Base-by-base conservation (phyloP, 2,797 vertebrate species). In the Orientallactaga sibirica region DNA sequence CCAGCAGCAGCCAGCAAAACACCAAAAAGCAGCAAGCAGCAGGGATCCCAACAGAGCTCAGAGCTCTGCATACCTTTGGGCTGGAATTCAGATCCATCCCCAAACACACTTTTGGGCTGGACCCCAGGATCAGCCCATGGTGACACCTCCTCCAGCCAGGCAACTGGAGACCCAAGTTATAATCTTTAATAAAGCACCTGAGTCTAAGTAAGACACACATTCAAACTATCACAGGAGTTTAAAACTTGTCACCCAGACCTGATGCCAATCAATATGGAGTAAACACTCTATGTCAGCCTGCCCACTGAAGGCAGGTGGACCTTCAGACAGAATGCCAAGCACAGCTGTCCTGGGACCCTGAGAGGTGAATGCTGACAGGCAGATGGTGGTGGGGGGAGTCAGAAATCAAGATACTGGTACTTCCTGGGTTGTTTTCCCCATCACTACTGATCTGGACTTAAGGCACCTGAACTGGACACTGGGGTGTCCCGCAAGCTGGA, bases 401-500 rank as follows among this genome's bases (percentile, higher is more conserved):
- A 77, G 75, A 52, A 24, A 41, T 76, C 55, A 88, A 55, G 19
- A 22, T 71, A 62, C 43, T 74, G 19, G 18, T 90, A 67, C 78
- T 90, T 85, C 70, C 87, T 18, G 74, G 33, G 20, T 68, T 48
- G 27, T 86, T 73, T 82, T 16, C 14, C 3, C 52, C 74, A 52
- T 71, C 71, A 88, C 88, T 91, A 5, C 84, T 80, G 67, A 70
- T 75, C 25, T 90, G 89, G 86, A 58, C 18, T 91, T 61, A 77
- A 64, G 9, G 52, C 74, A 80, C 18, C 41, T 64, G 20, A 88
- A 24, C 15, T 10, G 3, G 8, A 70, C 1, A 9, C 16, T 80
- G 6, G 3, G 70, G 84, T n/a, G 61, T 88, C 62, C 87, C 97
- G 94, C 81, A 77, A 15, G 27, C 33, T 93, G 20, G 58, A 92